Percentiles rank a stretch among this genome's conserved stretches.
phyloP scores from a whole-genome alignment of 2,797 vertebrate genomes.

The Notamacropus eugenii region DNA sequence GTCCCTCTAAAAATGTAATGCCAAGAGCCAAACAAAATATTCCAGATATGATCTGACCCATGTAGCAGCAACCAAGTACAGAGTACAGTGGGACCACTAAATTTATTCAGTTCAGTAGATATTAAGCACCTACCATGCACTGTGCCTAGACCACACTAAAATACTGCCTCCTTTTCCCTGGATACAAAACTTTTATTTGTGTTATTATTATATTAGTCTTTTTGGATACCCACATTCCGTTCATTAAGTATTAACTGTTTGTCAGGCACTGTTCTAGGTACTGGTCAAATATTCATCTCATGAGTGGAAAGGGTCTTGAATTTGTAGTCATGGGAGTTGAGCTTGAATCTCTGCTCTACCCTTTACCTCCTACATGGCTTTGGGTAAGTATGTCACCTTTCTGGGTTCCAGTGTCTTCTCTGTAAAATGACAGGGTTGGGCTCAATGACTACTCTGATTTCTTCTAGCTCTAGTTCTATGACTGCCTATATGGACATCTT shows the following conservation, averaged over 20 bases:
- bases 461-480: background rate
- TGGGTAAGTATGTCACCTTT: background rate
- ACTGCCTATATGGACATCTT: too few relatives aligned
- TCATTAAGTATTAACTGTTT: background rate
- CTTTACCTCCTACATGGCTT: background rate
- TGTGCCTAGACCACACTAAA: background rate
- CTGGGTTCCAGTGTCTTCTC: background rate
- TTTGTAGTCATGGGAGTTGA: background rate
- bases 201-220: background rate
- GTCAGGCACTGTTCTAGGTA: background rate
- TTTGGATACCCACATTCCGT: background rate
- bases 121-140: background rate
- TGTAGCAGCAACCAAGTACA: background rate
- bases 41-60: background rate
- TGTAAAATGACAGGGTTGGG: background rate
- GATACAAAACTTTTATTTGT: background rate
- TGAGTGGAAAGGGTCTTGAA: too few relatives aligned
- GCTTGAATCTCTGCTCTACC: background rate
- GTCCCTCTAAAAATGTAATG: background rate
- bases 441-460: background rate
- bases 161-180: background rate
- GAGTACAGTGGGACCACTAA: background rate
- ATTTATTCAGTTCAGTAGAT: background rate
- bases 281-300: background rate
- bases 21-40: background rate